Percentiles rank a stretch among this genome's conserved stretches.
phyloP scores from a whole-genome alignment of 64 coral and sea anemone species.

The Dendrophyllia cribrosa region DNA sequence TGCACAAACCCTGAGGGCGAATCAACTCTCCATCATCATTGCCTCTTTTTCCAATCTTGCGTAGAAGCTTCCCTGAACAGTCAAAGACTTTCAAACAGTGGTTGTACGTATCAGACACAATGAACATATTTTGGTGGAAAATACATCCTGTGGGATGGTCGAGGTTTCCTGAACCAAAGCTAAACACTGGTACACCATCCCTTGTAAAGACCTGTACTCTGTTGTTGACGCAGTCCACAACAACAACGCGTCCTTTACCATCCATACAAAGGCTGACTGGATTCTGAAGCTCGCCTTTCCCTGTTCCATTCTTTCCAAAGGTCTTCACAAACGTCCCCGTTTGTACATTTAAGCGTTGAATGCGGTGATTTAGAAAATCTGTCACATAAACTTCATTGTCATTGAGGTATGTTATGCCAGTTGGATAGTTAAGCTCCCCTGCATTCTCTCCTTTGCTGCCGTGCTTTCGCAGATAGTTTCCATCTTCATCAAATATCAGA shows the following conservation, averaged over 20 bases:
- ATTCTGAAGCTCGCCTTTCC: conserved; percentile 9
- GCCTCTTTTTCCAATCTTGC: conserved; percentile 32
- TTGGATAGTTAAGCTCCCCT: background rate
- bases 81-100: conserved; percentile 54
- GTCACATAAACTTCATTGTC: conserved; percentile 7
- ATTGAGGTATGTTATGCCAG: conserved; percentile 20
- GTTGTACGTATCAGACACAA: conserved; percentile 38
- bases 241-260: conserved; percentile 2
- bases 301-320: conserved; percentile 11
- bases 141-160: background rate
- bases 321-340: conserved; percentile 7
- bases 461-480: no score
- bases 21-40: conserved; percentile 22
- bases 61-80: background rate
- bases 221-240: background rate
- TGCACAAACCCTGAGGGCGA: conserved; percentile 4
- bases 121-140: conserved; percentile 11
- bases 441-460: background rate
- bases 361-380: conserved; percentile 18
- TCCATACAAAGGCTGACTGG: conserved; percentile 37
- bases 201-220: conserved; percentile 33
- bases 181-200: conserved; percentile 17
- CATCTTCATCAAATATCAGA: no score
- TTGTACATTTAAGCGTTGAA: background rate
- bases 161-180: background rate